These are phyloP conservation scores for Mustelus asterias DNA, from an alignment of 2,113 vertebrate species.

Conservation along the genomic window DNA sequence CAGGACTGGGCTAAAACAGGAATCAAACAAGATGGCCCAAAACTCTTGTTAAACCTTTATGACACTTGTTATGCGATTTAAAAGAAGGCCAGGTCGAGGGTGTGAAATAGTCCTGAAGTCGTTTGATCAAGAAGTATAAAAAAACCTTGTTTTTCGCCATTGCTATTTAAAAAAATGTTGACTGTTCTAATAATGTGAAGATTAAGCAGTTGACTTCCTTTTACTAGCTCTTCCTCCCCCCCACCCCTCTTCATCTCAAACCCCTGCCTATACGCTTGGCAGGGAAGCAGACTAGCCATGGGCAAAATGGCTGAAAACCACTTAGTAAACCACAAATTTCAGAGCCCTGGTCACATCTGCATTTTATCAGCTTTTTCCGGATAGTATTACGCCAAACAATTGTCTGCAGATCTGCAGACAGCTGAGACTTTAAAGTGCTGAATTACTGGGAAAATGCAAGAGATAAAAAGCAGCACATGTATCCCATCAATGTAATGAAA, in stretches of 20 bases:
- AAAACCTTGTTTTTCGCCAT: neutral
- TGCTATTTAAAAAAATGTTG: neutral
- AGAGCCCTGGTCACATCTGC: constrained; percentile 91
- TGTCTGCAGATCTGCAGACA: constrained; percentile 92
- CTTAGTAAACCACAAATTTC: constrained; percentile 95
- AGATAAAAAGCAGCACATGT: constrained; percentile 76
- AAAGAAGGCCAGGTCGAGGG: constrained; percentile 2
- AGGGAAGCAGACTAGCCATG: constrained; percentile 63
- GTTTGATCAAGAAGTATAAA: constrained; percentile 21
- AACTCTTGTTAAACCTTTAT: constrained; percentile 33
- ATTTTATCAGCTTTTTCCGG: constrained; percentile 95
- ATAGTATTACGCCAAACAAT: constrained; percentile 94
- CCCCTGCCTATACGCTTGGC: constrained; percentile 52
- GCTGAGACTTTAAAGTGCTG: constrained; percentile 87
- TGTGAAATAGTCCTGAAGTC: neutral
- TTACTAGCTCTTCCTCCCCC: neutral
- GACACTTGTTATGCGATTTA: constrained; percentile 10
- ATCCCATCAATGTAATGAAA: constrained; percentile 79
- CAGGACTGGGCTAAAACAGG: constrained; percentile 24
- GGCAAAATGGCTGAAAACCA: constrained; percentile 59
- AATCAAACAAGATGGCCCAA: constrained; percentile 33
- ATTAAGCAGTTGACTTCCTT: constrained; percentile 31
- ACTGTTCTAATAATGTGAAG: constrained; percentile 9
- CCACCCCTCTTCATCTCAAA: constrained; percentile 39
- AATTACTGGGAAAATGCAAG: constrained; percentile 88